These are phyloP conservation scores for Drosophila sechellia DNA, from an alignment of 1,140 invertebrate genomes.

Conservation along the genomic window DNA sequence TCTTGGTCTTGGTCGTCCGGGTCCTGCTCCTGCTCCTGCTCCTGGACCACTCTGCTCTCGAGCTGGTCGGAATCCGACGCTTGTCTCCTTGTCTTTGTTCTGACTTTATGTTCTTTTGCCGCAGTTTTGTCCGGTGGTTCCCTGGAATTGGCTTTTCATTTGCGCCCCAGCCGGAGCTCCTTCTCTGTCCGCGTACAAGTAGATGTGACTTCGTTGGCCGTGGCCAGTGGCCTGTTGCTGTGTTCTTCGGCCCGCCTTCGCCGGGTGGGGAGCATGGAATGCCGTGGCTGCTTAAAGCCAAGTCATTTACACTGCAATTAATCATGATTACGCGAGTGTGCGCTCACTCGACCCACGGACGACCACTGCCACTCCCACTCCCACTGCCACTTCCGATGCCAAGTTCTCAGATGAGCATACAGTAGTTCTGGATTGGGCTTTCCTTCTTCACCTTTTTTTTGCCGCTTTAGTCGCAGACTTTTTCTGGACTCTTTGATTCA, in stretches of 20 bases:
- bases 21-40: neutral
- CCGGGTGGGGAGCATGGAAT: neutral
- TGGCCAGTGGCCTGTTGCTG: slow-evolving; percentile 9
- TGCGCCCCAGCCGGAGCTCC: slow-evolving; percentile 21
- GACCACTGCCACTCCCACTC: slow-evolving; percentile 3
- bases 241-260: neutral
- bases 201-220: neutral
- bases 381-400: neutral
- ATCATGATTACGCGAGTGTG: slow-evolving; percentile 74
- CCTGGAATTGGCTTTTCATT: slow-evolving; percentile 49
- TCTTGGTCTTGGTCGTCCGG: neutral
- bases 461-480: slow-evolving; percentile 14
- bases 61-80: slow-evolving; percentile 6
- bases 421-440: neutral
- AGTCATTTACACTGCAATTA: slow-evolving; percentile 81
- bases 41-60: slow-evolving; percentile 1
- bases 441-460: neutral
- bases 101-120: slow-evolving; percentile 33
- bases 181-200: neutral
- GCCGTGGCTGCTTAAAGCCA: slow-evolving; percentile 25
- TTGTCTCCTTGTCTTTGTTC: slow-evolving; percentile 42
- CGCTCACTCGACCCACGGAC: neutral
- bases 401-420: neutral
- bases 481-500: slow-evolving; percentile 21
- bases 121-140: slow-evolving; percentile 4